A percentile compares a stretch with the other conserved stretches of the same genome.
Conservation (phyloP, 2,797 vertebrate species). For the Falco concolor region DNA sequence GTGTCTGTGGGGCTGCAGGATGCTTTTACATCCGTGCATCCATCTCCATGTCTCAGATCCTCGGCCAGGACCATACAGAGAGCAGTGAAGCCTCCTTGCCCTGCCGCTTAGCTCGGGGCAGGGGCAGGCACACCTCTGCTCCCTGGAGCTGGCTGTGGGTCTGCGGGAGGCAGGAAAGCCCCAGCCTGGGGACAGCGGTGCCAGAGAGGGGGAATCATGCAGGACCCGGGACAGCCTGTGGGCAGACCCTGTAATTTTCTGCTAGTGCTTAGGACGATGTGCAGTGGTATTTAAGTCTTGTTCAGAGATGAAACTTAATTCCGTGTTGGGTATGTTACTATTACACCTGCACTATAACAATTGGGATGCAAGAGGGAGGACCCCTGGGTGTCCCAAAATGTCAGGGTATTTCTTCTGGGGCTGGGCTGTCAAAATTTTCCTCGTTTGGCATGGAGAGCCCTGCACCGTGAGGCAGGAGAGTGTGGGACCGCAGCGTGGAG, state of each 20-base stretch:
- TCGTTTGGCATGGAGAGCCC: neutral
- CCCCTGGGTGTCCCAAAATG: neutral
- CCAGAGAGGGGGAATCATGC: neutral
- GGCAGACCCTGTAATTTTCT: neutral
- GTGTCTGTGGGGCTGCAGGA: neutral
- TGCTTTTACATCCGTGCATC: neutral
- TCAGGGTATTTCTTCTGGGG: neutral
- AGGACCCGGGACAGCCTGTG: neutral
- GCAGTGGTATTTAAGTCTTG: neutral
- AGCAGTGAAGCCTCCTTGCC: neutral
- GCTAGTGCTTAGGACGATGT: neutral
- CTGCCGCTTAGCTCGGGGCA: accelerated
- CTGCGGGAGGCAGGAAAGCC: neutral
- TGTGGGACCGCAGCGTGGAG: accelerated
- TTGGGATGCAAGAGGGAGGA: neutral
- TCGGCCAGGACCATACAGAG: neutral
- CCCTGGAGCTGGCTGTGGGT: neutral
- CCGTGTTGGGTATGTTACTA: neutral
- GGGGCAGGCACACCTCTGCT: neutral
- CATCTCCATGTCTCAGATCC: neutral
- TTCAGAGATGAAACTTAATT: neutral
- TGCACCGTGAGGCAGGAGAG: neutral
- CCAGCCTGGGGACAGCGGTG: neutral
- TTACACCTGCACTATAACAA: neutral
- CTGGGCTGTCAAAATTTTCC: neutral